Percentiles rank a stretch among this genome's conserved stretches.
phyloP scores from a whole-genome alignment of 2,797 vertebrate species.

The Aphelocoma californica region DNA sequence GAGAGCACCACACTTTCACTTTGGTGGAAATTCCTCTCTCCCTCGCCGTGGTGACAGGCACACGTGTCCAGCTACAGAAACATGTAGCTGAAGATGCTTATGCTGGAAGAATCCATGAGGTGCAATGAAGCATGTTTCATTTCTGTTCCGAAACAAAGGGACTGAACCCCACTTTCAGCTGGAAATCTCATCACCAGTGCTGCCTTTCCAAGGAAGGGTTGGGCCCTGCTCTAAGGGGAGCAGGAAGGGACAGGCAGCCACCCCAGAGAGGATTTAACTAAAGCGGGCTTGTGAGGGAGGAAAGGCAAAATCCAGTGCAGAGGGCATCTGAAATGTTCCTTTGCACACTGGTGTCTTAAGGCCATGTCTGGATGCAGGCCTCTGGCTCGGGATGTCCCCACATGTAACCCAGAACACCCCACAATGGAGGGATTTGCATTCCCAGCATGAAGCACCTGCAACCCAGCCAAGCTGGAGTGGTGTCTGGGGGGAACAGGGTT shows the following conservation, averaged over 20 bases:
- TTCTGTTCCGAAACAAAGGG: background rate
- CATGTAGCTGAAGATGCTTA: background rate
- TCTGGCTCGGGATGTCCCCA: background rate
- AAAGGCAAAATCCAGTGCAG: background rate
- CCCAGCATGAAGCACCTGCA: background rate
- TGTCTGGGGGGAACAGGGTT: background rate
- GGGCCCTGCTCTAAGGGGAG: accelerated
- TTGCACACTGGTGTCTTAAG: background rate
- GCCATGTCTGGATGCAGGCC: background rate
- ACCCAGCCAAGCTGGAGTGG: background rate
- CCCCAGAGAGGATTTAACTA: background rate
- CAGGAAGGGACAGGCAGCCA: background rate
- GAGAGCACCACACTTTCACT: background rate
- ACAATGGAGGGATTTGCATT: background rate
- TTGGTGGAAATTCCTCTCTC: background rate
- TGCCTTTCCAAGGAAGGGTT: background rate
- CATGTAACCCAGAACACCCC: background rate
- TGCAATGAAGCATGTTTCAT: background rate
- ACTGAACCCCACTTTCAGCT: background rate
- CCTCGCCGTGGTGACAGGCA: background rate
- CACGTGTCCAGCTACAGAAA: background rate
- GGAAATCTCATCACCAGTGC: background rate
- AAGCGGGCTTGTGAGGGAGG: background rate
- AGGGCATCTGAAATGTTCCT: background rate
- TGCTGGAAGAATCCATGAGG: background rate